Base-by-base conservation (phyloP, 2,113 vertebrate genomes). In the Chunga burmeisteri region DNA sequence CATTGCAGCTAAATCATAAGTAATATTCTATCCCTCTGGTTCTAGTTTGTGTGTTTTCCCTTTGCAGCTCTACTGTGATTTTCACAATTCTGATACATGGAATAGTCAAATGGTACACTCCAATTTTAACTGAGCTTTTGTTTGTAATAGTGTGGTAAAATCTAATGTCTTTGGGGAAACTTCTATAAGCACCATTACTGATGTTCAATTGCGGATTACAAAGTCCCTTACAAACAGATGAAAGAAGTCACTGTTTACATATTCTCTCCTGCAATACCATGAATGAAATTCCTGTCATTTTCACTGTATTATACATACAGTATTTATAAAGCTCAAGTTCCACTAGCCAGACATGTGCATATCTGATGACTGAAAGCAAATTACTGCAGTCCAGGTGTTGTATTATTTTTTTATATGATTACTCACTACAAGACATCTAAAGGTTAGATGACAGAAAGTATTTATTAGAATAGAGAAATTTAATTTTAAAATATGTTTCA, bases 251-350 rank as follows among this genome's bases (percentile, higher is more conserved):
- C 26, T 86, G 55, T 86, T 91, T 82, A 79, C 25, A 66, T 42
- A 84, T 34, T 55, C 27, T 83, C 18, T 92, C 21, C 52, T 82
- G 67, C 13, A 90, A 90, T 44, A 74, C 16, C 18, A 70, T 79
- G 93, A 80, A 77, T 30, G 58, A 90, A 87, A 89, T 93, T 92
- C 42, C 27, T 90, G 55, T 82, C 2, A 90, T 95, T 95, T 96
- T 92, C 53, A 82, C 63, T 78, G 47, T n/a, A 81, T 86, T 90
- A 93, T 25, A 65, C 26, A 80, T 30, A 67, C 1, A 92, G 21
- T 85, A 84, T 56, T 95, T 87, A 71, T 47, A 70, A 95, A 93
- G 59, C 74, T 87, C 47, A 92, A 62, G 49, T 74, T 92, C 75
- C 46, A 87, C 17, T 47, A 94, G 44, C 32, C 67, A 83, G 47